Evolutionary conservation across 2,888 invertebrate genomes (phyloP).

Genomic region (Acleris holmiana): DNA sequence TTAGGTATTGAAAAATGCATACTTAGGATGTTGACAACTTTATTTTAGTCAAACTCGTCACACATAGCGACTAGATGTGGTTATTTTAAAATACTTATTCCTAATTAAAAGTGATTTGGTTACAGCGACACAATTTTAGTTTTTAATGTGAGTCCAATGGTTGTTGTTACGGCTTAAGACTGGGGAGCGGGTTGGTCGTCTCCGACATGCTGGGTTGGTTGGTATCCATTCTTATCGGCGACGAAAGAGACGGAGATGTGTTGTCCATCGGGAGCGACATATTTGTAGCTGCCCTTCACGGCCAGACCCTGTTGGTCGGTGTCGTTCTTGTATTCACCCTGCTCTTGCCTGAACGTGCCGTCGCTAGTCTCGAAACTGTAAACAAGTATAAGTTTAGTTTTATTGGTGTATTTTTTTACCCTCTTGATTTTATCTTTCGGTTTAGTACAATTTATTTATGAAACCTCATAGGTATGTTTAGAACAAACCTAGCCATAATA

Average conservation of each 20-base stretch:
- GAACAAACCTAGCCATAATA: too few species aligned
- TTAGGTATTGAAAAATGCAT: background rate
- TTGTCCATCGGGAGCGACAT: constrained; percentile 86
- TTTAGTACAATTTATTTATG: too few species aligned
- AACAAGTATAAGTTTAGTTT: too few species aligned
- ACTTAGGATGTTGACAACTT: constrained; percentile 24
- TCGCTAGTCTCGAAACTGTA: constrained; percentile 87
- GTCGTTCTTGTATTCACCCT: constrained; percentile 86
- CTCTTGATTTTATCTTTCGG: too few species aligned
- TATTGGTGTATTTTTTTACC: too few species aligned
- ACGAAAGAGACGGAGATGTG: constrained; percentile 85
- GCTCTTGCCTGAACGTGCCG: constrained; percentile 86
- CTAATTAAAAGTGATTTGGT: constrained; percentile 43
- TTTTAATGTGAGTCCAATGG: background rate
- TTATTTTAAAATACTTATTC: constrained; percentile 1
- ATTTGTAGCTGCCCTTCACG: constrained; percentile 86
- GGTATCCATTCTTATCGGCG: constrained; percentile 86
- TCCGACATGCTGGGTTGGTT: constrained; percentile 68
- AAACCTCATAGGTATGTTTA: too few species aligned
- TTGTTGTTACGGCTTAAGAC: constrained; percentile 31
- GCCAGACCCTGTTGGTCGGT: constrained; percentile 86
- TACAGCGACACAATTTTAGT: constrained; percentile 31
- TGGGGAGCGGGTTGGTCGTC: constrained; percentile 45
- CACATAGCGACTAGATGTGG: constrained; percentile 17
- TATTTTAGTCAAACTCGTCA: constrained; percentile 25